These are phyloP conservation scores for Heliconius cydno DNA, from an alignment of 2,888 invertebrate species.

Conservation along the genomic window DNA sequence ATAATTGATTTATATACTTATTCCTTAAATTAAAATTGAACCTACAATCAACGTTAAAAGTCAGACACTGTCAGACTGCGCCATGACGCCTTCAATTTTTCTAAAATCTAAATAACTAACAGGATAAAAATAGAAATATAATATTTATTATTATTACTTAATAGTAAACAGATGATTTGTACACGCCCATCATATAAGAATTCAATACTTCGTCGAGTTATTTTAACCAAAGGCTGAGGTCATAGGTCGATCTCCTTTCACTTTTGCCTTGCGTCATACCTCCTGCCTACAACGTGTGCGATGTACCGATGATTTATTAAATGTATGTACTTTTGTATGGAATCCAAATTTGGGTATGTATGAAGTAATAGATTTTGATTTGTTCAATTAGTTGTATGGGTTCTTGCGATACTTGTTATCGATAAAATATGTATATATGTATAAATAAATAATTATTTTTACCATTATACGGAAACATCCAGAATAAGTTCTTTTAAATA, in stretches of 20 bases:
- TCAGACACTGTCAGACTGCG: no score
- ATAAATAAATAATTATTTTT: no score
- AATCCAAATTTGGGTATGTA: conserved; percentile 14
- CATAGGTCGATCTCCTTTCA: conserved; percentile 43
- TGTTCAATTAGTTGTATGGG: no score
- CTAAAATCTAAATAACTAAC: not conserved
- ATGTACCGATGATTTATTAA: conserved; percentile 43
- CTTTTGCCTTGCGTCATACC: conserved; percentile 38
- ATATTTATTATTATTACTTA: conserved; percentile 2
- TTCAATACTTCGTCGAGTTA: conserved; percentile 29
- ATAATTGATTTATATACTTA: not conserved
- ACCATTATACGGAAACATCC: no score
- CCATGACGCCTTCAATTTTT: not conserved
- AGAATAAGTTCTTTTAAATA: no score
- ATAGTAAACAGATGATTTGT: conserved; percentile 7
- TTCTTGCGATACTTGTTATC: no score
- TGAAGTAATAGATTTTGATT: conserved; percentile 11
- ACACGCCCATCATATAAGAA: conserved; percentile 32
- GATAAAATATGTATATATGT: no score
- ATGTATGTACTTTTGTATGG: conserved; percentile 16
- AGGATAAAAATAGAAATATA: not conserved
- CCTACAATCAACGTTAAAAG: not conserved
- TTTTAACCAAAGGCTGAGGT: conserved; percentile 39
- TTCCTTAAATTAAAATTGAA: not conserved
- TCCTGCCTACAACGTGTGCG: conserved; percentile 4